Evolutionary conservation across 2,888 invertebrate genomes (phyloP), one percentile per base, ranked within the genome.

Genomic region (Lymantria dispar): DNA sequence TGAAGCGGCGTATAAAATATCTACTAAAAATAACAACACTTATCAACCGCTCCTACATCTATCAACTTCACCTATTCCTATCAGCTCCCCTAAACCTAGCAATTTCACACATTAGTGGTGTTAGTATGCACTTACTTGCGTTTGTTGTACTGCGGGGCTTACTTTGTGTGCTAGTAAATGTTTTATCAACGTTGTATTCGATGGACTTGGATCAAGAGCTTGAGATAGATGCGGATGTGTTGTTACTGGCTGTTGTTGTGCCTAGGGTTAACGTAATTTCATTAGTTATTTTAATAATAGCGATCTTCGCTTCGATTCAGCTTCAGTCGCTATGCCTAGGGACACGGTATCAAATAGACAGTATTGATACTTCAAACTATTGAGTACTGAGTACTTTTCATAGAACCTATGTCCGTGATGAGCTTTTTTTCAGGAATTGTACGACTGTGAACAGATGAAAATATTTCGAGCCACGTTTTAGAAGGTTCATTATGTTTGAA

Each of bases 151-250:
- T 76, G 86, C 85, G 55, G 93, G 92, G 92, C 93, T 93, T 90
- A 98, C 97, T 95, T 98, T 98, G 88, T 96, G 97, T 71, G 98
- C 98, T 84, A 98, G 92, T 65, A 98, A 93, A 89, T 97, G 98
- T 90, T 98, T 98, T 82, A 98, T 98, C 69, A 98, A 93, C 54
- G 97, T 96, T 47, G 97, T 95, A 76, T 94, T 94, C 51, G 93
- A 93, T 7, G 80, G 77, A 39, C 58, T 71, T 39, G 82, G 65
- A 54, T 90, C 87, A 40, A 86, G 64, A 5, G 84, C 81, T 53
- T 84, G 89, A 7, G 81, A 72, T 3, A 82, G 70, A 47, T 78
- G 81, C 30, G 78, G 79, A 61, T 83, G 87, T 0, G 76, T 39
- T 1, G 64, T 30, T 13, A 69, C 36, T 13, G 57, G 65, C 51